Base-by-base conservation (phyloP, 2,888 invertebrate species). In the Oeneis ivallda region DNA sequence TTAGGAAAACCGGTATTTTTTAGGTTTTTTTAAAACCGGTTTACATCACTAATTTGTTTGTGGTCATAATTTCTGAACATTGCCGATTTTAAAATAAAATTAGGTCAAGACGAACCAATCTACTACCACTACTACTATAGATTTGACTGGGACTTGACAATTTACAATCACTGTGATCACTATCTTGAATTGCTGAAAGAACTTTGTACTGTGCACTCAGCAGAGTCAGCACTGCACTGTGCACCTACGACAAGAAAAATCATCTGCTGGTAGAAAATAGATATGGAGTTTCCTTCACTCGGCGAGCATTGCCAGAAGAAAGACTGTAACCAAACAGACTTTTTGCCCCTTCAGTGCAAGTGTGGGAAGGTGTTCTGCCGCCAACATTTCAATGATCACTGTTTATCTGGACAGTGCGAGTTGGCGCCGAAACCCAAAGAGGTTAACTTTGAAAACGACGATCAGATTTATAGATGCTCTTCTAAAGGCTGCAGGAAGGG, bases 241-340 rank as follows among this genome's bases (percentile, higher is more conserved):
- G 9, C 17, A 9, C 9, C 8, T 17, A 17, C 9, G n/a, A 2
- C 8, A 2, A 7, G 8, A 17, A 17, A 47, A 2, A 37, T 37
- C 37, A 37, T 1, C 37, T 9, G 37, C 37, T 37, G 13, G 17
- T 2, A 54, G 39, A 39, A 5, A n/a, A n/a, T n/a, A n/a, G n/a
- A n/a, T n/a, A 95, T 96, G 95, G 96, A 96, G 79, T 93, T 96
- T 77, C 96, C 96, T n/a, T 79, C 89, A 17, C 80, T 95, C n/a
- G 96, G 96, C 9, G 88, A 93, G 76, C 93, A 93, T 45, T 96
- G 96, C 79, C 87, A 93, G 17, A 79, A 92, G 37, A 76, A 86
- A 60, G 82, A 86, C 49, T 96, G 96, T 78, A 93, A 94, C 72
- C 94, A 94, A 76, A 89, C 94, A 37, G 96, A 96, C 82, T 96